Evolutionary conservation across 2,888 invertebrate species (phyloP), one percentile per base, ranked within the genome.

Genomic region (Allolobophora icterica): DNA sequence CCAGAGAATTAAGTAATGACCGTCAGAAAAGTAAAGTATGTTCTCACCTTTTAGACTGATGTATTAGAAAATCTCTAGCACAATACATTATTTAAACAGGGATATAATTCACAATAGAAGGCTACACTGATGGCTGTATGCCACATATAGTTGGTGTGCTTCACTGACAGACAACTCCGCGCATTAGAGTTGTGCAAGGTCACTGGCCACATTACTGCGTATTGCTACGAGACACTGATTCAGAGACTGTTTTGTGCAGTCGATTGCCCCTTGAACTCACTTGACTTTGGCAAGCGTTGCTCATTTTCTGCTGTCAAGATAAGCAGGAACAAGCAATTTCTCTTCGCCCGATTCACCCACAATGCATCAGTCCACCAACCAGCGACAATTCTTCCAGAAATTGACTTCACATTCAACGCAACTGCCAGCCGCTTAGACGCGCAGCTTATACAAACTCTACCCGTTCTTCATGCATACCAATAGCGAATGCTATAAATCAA

Each of bases 221-320:
- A 98, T 95, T 97, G 98, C 94, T 97, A 98, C 94, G 97, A 97
- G 93, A 97, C 98, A 94, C 98, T 98, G 94, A 97, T 97, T 93
- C 98, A 98, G 0, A 95, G 98, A 91, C 98, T 98, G 95, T 98
- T 98, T 98, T 42, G 98, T 98, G 15, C 97, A 97, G 97, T 98
- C 96, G 94, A 34, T 34, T 35, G 40, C 30, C 38, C 24, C 35
- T 33, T 83, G 35, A 71, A 35, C 34, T 34, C 40, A n/a, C 90
- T 34, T 34, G 45, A 42, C 34, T 19, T 6, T 45, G 90, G 34
- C 90, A 8, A 45, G 17, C n/a, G 45, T 30, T 35, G 30, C 45
- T 35, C 45, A 45, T 52, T 34, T 52, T 52, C 40, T 52, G 17
- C 24, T 34, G 35, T 35, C 34, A 35, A 71, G 71, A 71, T 71